Evolutionary conservation across 2,888 invertebrate genomes (phyloP), one percentile per base, ranked within the genome.

Genomic region (Andrena dorsata): DNA sequence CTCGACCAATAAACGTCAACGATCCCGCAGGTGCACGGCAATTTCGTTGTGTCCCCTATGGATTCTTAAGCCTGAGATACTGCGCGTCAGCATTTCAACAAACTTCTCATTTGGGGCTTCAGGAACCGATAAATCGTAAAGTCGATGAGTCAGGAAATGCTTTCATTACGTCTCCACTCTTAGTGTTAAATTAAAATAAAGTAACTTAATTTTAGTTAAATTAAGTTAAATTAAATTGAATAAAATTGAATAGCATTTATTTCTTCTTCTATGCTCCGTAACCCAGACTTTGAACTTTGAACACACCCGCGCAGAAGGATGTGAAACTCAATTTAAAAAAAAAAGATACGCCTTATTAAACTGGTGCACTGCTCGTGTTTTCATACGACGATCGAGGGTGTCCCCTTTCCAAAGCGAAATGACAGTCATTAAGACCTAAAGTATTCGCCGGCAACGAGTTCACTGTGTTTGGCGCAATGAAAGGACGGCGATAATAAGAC

Each of bases 1-100:
- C 76, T 65, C 53, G n/a, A 26, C 76, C 75, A 78, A 88, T 87
- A 88, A 88, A 87, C 76, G 87, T 88, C 88, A 61, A 32, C 70
- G 70, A n/a, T n/a, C 72, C 26, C 23, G 78, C 87, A 88, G 86
- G 80, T 88, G 84, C 78, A 66, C 56, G 60, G 53, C 41, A 68
- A 80, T 75, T 64, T 68, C 30, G 77, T n/a, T 26, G 32, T 70
- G 53, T 56, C 53, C 63, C 28, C 35, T 60, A 53, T 69, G 65
- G 65, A 73, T 80, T 70, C 70, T 69, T 75, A 66, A 58, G 49
- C 16, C 63, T 56, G 78, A 84, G 49, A 79, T 60, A 77, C 60
- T 20, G 32, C 35, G 30, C 65, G 56, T 73, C 70, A 41, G 65
- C n/a, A 28, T 60, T 32, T 47, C 63, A 65, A 76, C 53, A 70